phyloP scores from a whole-genome alignment of 2,797 vertebrate genomes.

The Phyllotis vaccarum region DNA sequence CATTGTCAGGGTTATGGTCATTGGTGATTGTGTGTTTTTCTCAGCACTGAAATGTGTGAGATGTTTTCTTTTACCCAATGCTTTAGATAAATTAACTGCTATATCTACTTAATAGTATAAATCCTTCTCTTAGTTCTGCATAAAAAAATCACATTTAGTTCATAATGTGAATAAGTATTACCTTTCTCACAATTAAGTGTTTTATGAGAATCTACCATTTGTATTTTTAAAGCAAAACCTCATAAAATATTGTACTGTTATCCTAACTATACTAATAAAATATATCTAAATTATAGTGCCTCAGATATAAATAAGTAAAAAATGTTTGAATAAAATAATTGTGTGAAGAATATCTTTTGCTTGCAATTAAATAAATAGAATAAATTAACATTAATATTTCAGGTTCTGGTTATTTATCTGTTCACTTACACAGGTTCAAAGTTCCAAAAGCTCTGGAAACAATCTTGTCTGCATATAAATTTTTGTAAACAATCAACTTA shows the following conservation, averaged over 20 bases:
- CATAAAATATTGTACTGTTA: background rate
- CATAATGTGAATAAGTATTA: background rate
- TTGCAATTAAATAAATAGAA: background rate
- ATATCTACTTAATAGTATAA: too few relatives aligned
- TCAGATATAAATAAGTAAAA: background rate
- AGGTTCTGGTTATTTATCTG: background rate
- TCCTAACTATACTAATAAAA: background rate
- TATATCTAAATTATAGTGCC: background rate
- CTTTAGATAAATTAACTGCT: background rate
- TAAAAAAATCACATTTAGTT: background rate
- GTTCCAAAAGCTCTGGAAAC: conserved; percentile 44
- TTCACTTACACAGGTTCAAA: background rate
- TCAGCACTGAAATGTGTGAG: background rate
- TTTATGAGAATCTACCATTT: too few relatives aligned
- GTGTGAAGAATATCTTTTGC: background rate
- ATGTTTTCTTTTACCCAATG: background rate
- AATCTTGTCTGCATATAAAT: conserved; percentile 19
- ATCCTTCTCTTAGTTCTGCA: background rate
- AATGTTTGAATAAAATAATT: background rate
- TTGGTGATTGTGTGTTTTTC: background rate
- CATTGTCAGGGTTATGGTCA: too few relatives aligned
- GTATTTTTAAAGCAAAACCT: background rate
- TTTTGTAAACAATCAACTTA: conserved; percentile 69
- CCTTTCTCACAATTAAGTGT: background rate
- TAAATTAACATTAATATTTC: background rate